Percentiles rank a stretch among this genome's conserved stretches.
Conservation (phyloP, 35 echinoderm and acorn worm species). For the Apostichopus californicus region DNA sequence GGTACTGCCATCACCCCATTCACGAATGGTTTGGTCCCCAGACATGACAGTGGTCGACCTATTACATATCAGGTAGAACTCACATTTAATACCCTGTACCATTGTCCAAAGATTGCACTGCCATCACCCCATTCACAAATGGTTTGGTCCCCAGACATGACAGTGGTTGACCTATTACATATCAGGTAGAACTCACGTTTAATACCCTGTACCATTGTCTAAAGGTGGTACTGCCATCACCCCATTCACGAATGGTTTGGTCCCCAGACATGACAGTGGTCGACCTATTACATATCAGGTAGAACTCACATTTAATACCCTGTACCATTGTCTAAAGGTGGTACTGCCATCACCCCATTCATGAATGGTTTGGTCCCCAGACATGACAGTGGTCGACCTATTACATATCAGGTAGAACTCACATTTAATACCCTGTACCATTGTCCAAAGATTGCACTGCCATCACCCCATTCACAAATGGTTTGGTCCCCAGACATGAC, state of each 20-base stretch:
- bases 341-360: neutral
- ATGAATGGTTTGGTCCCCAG: neutral
- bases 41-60: neutral
- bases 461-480: neutral
- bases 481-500: neutral
- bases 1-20: neutral
- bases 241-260: too few relatives aligned
- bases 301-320: constrained; percentile 1
- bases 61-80: too few relatives aligned
- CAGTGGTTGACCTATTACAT: too few relatives aligned
- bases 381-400: neutral
- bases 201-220: too few relatives aligned
- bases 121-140: too few relatives aligned
- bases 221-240: too few relatives aligned
- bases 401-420: neutral
- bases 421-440: constrained; percentile 6
- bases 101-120: too few relatives aligned
- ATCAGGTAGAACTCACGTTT: too few relatives aligned
- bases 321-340: constrained; percentile 19
- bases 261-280: too few relatives aligned
- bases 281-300: too few relatives aligned
- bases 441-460: neutral
- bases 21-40: neutral
- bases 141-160: too few relatives aligned
- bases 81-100: too few relatives aligned